Percentiles rank a stretch among this genome's conserved stretches.
Conservation (phyloP, 1,140 invertebrate genomes). For the Dreissena polymorpha region DNA sequence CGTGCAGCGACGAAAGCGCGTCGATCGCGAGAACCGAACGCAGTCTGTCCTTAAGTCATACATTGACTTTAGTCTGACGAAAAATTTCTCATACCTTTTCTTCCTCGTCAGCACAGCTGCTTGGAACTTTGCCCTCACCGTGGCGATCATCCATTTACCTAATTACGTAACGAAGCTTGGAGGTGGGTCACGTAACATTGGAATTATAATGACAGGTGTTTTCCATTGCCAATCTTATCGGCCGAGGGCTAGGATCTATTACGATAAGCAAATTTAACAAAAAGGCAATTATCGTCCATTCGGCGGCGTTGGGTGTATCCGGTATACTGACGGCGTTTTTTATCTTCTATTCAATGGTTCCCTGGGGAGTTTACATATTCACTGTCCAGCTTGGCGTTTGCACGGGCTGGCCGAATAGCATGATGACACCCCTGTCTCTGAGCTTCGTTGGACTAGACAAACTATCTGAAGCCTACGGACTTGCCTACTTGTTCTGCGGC, state of each 20-base stretch:
- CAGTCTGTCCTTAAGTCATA: constrained; percentile 3
- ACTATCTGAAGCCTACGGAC: constrained; percentile 36
- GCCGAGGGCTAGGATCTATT: constrained; percentile 3
- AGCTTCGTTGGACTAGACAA: constrained; percentile 36
- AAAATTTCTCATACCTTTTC: constrained; percentile 5
- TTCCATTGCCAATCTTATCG: constrained; percentile 9
- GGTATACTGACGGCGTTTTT: constrained; percentile 26
- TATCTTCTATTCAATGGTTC: background rate
- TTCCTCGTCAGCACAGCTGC: constrained; percentile 27
- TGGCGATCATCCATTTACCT: constrained; percentile 27
- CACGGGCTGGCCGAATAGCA: constrained; percentile 37
- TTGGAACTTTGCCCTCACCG: constrained; percentile 30
- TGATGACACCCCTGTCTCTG: constrained; percentile 43
- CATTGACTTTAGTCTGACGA: constrained; percentile 11
- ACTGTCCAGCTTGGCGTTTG: constrained; percentile 28
- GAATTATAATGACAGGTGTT: constrained; percentile 26
- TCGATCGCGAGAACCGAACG: background rate
- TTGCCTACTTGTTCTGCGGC: constrained; percentile 37
- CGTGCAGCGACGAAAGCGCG: background rate
- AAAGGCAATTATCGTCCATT: constrained; percentile 6
- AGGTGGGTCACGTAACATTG: constrained; percentile 7
- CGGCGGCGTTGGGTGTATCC: background rate
- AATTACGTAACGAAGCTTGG: constrained; percentile 24
- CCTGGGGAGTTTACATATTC: constrained; percentile 4
- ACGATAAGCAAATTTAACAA: background rate